A percentile compares a stretch with the other conserved stretches of the same genome.
phyloP scores from a whole-genome alignment of 2,888 invertebrate genomes.

The Drosophila suboccidentalis region DNA sequence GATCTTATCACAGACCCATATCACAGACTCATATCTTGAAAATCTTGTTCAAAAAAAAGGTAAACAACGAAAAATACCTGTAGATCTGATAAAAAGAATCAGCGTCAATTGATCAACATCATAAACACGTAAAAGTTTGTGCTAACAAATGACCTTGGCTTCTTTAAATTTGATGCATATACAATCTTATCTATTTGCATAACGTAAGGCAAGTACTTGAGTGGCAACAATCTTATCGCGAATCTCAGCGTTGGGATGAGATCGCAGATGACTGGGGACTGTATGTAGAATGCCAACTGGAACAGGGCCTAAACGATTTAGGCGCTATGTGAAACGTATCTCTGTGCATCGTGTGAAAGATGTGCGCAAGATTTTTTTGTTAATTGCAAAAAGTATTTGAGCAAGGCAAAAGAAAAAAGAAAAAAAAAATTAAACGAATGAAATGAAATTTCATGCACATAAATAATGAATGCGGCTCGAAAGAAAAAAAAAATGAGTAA shows the following conservation, averaged over 20 bases:
- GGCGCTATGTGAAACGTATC: slow-evolving; percentile 1
- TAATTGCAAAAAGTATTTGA: slow-evolving; percentile 43
- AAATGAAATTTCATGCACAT: slow-evolving; percentile 51
- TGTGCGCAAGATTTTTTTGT: slow-evolving; percentile 25
- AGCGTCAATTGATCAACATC: slow-evolving; percentile 18
- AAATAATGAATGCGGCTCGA: slow-evolving; percentile 35
- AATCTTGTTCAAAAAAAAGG: neutral
- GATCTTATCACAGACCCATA: slow-evolving; percentile 39
- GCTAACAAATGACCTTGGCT: slow-evolving; percentile 22
- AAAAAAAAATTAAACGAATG: slow-evolving; percentile 9
- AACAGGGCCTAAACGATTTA: slow-evolving; percentile 5
- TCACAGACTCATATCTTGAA: slow-evolving; percentile 11
- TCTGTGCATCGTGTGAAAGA: slow-evolving; percentile 22
- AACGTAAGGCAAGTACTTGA: slow-evolving; percentile 2
- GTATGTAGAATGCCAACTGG: neutral
- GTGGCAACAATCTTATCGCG: slow-evolving; percentile 25
- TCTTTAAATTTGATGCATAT: neutral
- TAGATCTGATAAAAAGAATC: slow-evolving; percentile 2
- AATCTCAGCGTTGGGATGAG: slow-evolving; percentile 2
- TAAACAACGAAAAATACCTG: slow-evolving; percentile 1
- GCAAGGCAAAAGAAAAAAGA: neutral
- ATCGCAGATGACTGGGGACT: neutral
- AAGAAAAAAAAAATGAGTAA: slow-evolving; percentile 8
- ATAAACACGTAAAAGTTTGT: neutral
- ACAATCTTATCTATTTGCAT: slow-evolving; percentile 40